Evolutionary conservation across 2,113 vertebrate genomes (phyloP).

Genomic region (Formicarius rufipectus): DNA sequence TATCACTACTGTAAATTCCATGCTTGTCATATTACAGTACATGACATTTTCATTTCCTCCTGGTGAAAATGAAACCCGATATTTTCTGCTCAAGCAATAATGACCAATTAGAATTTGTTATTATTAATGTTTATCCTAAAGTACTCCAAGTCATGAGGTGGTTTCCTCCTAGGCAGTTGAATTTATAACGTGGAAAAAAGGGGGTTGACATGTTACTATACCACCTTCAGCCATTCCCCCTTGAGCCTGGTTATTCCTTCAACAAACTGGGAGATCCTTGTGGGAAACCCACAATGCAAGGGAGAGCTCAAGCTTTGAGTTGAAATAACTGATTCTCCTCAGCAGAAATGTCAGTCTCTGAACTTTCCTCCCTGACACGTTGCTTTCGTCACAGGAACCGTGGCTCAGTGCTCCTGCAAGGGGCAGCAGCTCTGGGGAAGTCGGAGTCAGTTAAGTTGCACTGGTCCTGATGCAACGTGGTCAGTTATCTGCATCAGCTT

Average conservation of each 20-base stretch:
- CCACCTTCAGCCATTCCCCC: constrained; percentile 3
- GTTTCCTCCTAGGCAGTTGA: constrained; percentile 23
- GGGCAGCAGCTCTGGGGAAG: neutral
- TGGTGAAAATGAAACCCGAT: constrained; percentile 55
- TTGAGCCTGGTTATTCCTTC: neutral
- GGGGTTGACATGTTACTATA: neutral
- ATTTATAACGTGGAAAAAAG: constrained; percentile 45
- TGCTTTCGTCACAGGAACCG: neutral
- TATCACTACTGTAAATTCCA: constrained; percentile 66
- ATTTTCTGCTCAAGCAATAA: constrained; percentile 41
- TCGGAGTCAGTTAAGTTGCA: neutral
- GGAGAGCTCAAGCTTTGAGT: neutral
- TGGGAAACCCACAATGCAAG: neutral
- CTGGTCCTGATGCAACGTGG: neutral
- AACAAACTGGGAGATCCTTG: neutral
- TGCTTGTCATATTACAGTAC: constrained; percentile 51
- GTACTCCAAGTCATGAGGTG: constrained; percentile 7
- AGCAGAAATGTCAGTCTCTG: neutral
- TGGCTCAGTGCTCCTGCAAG: neutral
- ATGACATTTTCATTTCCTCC: constrained; percentile 67
- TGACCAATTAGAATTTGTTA: constrained; percentile 39
- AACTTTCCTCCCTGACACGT: neutral
- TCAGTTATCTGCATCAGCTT: neutral
- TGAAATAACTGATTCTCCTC: neutral
- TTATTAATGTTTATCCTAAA: constrained; percentile 45